A percentile compares a stretch with the other conserved stretches of the same genome.
Evolutionary conservation across 1,140 invertebrate species (phyloP).

Genomic region (Drosophila littoralis): DNA sequence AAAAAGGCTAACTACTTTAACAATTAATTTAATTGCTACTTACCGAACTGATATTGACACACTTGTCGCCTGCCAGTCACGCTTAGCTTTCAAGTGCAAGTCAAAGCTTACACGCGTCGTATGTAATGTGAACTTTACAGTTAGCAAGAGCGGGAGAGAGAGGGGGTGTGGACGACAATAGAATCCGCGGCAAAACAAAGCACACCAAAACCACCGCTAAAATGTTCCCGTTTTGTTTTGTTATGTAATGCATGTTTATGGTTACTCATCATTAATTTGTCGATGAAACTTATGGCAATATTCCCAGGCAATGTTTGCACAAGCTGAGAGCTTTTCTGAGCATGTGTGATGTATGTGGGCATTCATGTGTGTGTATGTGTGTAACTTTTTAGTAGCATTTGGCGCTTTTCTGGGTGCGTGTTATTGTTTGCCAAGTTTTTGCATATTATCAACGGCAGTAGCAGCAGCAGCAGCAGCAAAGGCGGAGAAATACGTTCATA

Average conservation of each 20-base stretch:
- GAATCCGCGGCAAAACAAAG: constrained; percentile 38
- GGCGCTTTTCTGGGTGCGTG: constrained; percentile 70
- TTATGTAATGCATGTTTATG: constrained; percentile 81
- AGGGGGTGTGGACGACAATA: constrained; percentile 36
- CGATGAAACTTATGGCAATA: constrained; percentile 81
- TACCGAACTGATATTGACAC: constrained; percentile 11
- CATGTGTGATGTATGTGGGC: constrained; percentile 19
- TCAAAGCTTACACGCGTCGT: constrained; percentile 46
- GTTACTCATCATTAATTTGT: constrained; percentile 80
- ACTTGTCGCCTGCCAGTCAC: constrained; percentile 26
- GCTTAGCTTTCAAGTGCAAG: constrained; percentile 24
- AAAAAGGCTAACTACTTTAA: too few relatives aligned
- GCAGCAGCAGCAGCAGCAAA: constrained; percentile 30
- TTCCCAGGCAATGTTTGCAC: constrained; percentile 75
- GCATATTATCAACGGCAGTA: constrained; percentile 73
- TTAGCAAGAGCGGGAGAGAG: constrained; percentile 32
- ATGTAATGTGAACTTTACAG: constrained; percentile 54
- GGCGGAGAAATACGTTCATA: constrained; percentile 71
- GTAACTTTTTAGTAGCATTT: constrained; percentile 73
- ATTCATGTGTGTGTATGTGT: constrained; percentile 22
- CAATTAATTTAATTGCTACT: too few relatives aligned
- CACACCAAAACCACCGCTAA: constrained; percentile 12
- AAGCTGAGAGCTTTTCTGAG: constrained; percentile 50
- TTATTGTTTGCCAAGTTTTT: constrained; percentile 83
- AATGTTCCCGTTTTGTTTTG: constrained; percentile 65